Evolutionary conservation across 64 coral and sea anemone species (phyloP).

Genomic region (Orbicella faveolata): DNA sequence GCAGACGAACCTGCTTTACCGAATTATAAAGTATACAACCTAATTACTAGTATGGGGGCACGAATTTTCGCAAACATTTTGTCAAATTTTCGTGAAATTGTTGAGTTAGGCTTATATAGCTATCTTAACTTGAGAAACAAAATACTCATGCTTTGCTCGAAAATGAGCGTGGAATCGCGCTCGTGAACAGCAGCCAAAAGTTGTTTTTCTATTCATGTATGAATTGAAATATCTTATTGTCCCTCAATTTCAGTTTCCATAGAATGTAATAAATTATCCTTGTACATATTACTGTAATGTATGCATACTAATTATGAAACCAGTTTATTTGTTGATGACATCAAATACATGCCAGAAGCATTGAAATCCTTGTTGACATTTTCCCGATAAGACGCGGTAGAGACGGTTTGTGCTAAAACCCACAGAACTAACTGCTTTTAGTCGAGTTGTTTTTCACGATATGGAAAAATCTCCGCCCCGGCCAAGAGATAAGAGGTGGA

Average conservation of each 20-base stretch:
- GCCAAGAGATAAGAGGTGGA: slow-evolving; percentile 93
- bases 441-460: neutral
- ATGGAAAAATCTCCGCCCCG: slow-evolving; percentile 46
- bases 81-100: too few relatives aligned
- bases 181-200: neutral
- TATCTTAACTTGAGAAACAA: too few relatives aligned
- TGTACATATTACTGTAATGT: neutral
- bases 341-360: neutral
- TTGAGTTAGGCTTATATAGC: too few relatives aligned
- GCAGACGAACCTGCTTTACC: too few relatives aligned
- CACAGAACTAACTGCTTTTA: neutral
- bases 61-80: too few relatives aligned
- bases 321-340: slow-evolving; percentile 31
- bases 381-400: neutral
- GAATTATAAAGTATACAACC: too few relatives aligned
- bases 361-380: slow-evolving; percentile 34
- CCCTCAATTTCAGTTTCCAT: neutral
- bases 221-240: neutral
- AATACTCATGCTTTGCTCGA: too few relatives aligned
- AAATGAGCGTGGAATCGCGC: too few relatives aligned
- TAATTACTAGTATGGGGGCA: too few relatives aligned
- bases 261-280: neutral
- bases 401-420: neutral
- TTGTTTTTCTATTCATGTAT: neutral
- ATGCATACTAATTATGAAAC: neutral